Percentiles rank a stretch among this genome's conserved stretches.
Evolutionary conservation across 2,888 invertebrate species (phyloP).

Genomic region (Heteromurus nitidus): DNA sequence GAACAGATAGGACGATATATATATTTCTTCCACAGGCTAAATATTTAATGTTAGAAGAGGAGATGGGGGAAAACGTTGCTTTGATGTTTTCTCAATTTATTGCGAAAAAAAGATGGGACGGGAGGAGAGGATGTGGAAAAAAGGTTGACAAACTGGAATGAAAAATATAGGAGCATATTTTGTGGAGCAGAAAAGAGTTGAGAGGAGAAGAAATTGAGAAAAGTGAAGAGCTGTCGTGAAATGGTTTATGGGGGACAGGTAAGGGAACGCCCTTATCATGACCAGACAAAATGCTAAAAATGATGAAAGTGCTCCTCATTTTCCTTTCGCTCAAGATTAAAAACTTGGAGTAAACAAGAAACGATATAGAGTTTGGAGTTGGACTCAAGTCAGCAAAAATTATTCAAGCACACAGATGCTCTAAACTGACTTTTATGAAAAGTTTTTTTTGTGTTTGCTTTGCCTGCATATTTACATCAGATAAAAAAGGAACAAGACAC

Average conservation of each 20-base stretch:
- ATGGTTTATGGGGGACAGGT: slow-evolving; percentile 42
- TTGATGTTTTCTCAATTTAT: no score
- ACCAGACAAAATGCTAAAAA: not conserved
- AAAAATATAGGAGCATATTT: not conserved
- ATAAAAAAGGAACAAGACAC: not conserved
- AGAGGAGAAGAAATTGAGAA: slow-evolving; percentile 6
- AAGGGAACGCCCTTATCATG: slow-evolving; percentile 34
- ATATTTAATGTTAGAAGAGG: not conserved
- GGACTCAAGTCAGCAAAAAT: no score
- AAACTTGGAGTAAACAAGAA: not conserved
- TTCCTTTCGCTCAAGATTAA: not conserved
- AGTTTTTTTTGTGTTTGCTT: not conserved
- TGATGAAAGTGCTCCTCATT: not conserved
- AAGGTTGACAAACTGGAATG: slow-evolving; percentile 9
- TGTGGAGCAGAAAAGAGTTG: not conserved
- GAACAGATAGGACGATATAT: not conserved
- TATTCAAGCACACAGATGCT: no score
- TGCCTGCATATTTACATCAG: not conserved
- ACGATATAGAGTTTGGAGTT: no score
- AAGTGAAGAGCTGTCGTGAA: slow-evolving; percentile 33
- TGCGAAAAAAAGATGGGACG: no score
- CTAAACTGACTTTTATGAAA: not conserved
- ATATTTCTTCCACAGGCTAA: not conserved
- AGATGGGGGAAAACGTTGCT: not conserved
- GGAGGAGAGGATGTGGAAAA: not conserved